phyloP scores from a whole-genome alignment of 1,140 invertebrate species.

The Cardiocondyla obscurior region DNA sequence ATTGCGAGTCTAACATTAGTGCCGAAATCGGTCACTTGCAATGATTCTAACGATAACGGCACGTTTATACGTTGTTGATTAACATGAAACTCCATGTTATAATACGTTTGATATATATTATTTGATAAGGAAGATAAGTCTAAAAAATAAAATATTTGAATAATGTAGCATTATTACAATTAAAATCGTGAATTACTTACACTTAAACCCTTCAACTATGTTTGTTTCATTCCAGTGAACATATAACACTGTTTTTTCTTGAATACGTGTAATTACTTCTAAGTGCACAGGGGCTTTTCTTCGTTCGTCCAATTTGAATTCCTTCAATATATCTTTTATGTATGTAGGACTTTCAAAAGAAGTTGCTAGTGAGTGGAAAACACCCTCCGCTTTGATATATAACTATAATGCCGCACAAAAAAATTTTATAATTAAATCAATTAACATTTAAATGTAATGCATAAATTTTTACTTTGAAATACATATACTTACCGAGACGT shows the following conservation, averaged over 20 bases:
- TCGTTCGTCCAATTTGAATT: constrained; percentile 83
- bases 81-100: constrained; percentile 84
- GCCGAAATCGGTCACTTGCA: constrained; percentile 84
- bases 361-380: constrained; percentile 78
- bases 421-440: constrained; percentile 15
- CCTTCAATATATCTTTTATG: constrained; percentile 83
- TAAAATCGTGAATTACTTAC: constrained; percentile 71
- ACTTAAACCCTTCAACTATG: constrained; percentile 81
- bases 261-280: constrained; percentile 85
- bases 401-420: constrained; percentile 78
- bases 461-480: constrained; percentile 32
- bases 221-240: constrained; percentile 85
- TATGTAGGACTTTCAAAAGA: constrained; percentile 81
- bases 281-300: constrained; percentile 83
- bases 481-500: constrained; percentile 83
- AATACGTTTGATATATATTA: constrained; percentile 77
- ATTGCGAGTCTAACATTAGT: constrained; percentile 83
- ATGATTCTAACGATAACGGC: constrained; percentile 82
- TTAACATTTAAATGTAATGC: not conserved
- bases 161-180: not conserved
- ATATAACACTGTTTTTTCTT: constrained; percentile 85
- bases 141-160: constrained; percentile 63
- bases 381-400: constrained; percentile 85
- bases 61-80: constrained; percentile 84
- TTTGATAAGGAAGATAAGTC: constrained; percentile 79